Evolutionary conservation across 2,888 invertebrate species (phyloP), one percentile per base, ranked within the genome.

Genomic region (Dioctria linearis): DNA sequence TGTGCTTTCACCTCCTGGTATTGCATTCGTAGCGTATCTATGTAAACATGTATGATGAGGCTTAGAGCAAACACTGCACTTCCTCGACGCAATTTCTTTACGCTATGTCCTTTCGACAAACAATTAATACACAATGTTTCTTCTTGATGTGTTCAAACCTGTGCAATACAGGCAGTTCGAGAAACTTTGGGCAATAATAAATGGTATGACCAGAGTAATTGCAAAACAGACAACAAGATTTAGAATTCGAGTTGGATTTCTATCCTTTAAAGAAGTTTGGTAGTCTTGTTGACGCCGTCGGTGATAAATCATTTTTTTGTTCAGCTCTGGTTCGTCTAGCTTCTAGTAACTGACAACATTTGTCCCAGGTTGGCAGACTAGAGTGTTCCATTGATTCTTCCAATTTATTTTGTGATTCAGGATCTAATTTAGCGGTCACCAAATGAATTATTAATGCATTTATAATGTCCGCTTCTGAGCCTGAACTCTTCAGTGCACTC

Each of bases 21-120:
- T 5, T 63, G 63, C 1, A 25, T 25, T 25, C 25, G 25, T 25
- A 25, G 25, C 25, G 25, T 0, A 25, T 25, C 25, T 25, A 0
- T 25, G 2, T 25, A 25, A 25, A 25, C 25, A 25, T 25, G 25
- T 25, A 25, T 25, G 25, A 25, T 25, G 2, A 2, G 25, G 25
- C 0, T 25, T 25, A 25, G 25, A 25, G 25, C 25, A 25, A 25
- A 25, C 25, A 25, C 25, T 25, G 25, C 25, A 25, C 25, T 25
- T 25, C 25, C 2, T 25, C 25, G 25, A 25, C 0, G 4, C 3
- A 9, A 69, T 69, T n/a, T 43, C 49, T 11, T 49, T 5, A 69
- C 69, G 46, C 25, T 69, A 13, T 69, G 69, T 8, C 69, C 69
- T 25, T 25, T 69, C 3, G 43, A 46, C 25, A 69, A 9, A 25